These are phyloP conservation scores for Orthonyx spaldingii DNA, from an alignment of 2,113 vertebrate genomes.

Conservation along the genomic window DNA sequence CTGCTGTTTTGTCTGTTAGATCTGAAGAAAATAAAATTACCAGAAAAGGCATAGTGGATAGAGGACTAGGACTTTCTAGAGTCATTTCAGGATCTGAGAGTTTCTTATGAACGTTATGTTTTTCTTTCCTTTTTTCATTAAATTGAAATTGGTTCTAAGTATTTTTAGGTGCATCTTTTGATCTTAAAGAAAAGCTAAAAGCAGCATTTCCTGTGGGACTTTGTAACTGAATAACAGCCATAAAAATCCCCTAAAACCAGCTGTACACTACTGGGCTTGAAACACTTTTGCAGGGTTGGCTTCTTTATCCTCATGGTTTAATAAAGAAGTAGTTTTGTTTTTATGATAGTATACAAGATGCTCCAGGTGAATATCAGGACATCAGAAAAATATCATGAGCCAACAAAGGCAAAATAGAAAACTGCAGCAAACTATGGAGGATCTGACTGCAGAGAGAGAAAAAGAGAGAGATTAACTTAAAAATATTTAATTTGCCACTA, in stretches of 20 bases:
- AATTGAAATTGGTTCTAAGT: neutral
- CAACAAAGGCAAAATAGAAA: neutral
- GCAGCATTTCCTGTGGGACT: neutral
- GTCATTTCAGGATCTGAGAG: neutral
- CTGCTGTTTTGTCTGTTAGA: neutral
- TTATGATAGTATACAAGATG: neutral
- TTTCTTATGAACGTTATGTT: neutral
- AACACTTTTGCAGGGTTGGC: neutral
- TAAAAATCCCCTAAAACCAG: neutral
- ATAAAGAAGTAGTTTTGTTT: neutral
- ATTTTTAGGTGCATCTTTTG: conserved; percentile 8
- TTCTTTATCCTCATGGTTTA: neutral
- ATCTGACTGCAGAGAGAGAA: neutral
- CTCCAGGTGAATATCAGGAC: neutral
- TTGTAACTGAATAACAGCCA: neutral
- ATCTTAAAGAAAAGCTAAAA: conserved; percentile 21
- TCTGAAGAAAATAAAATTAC: neutral
- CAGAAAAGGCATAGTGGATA: neutral
- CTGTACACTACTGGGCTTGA: neutral
- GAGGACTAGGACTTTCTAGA: neutral
- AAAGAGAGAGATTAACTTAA: neutral
- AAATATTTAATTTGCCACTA: neutral
- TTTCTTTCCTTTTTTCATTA: neutral
- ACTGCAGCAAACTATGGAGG: neutral
- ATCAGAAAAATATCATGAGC: neutral